These are phyloP conservation scores for Anniella stebbinsi DNA, from an alignment of 2,797 vertebrate species.

Conservation along the genomic window DNA sequence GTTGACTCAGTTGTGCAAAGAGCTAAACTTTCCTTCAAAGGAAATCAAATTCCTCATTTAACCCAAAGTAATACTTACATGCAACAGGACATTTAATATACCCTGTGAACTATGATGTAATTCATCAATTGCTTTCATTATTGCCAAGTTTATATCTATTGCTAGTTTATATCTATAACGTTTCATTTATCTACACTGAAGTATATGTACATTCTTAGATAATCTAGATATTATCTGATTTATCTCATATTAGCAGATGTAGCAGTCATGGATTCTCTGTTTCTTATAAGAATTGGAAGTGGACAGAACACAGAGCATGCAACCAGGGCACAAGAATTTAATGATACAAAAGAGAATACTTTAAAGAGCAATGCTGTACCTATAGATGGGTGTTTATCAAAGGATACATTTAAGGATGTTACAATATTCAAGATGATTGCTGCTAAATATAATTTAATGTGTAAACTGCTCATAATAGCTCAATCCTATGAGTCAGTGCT, in stretches of 20 bases:
- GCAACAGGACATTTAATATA: constrained; percentile 27
- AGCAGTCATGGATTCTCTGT: neutral
- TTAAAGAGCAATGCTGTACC: neutral
- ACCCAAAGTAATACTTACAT: constrained; percentile 33
- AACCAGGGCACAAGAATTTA: constrained; percentile 42
- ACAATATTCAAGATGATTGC: accelerated
- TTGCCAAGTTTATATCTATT: too few species aligned
- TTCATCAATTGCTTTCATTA: constrained; percentile 42
- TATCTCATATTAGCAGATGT: constrained; percentile 23
- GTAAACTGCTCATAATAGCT: neutral
- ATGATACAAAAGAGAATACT: neutral
- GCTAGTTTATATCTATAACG: constrained; percentile 37
- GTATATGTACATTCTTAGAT: constrained; percentile 48
- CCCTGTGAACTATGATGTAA: constrained; percentile 25
- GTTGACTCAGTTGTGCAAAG: constrained; percentile 41
- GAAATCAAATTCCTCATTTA: constrained; percentile 30
- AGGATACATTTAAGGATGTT: neutral
- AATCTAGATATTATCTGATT: constrained; percentile 31
- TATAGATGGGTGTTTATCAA: constrained; percentile 31
- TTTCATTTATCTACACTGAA: constrained; percentile 19
- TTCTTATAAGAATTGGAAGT: constrained; percentile 51
- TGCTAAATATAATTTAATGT: neutral
- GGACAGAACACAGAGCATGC: constrained; percentile 28
- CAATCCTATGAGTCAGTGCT: neutral
- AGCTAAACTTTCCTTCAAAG: constrained; percentile 39